Base-by-base conservation (phyloP, 2,888 invertebrate species). In the Drosophila percnosoma region DNA sequence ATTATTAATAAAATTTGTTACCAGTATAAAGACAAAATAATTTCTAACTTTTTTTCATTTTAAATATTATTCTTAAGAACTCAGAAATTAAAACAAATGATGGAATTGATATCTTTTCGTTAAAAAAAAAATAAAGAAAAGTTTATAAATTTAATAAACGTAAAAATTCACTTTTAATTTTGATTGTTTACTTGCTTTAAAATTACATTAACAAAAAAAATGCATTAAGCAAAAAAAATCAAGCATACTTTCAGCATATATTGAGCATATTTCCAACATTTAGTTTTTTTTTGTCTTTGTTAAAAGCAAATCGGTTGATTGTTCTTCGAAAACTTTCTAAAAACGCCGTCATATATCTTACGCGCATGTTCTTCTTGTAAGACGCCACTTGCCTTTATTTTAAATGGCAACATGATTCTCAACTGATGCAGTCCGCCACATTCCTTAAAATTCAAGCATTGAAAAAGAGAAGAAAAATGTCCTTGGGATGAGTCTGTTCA, bases 401-500 rank as follows among this genome's bases (percentile, higher is more conserved):
- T n/a, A n/a, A 29, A 40, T 40, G 18, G 13, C 38, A 55, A 13
- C 13, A 11, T 18, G 7, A n/a, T 54, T 54, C 36, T n/a, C 11
- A 13, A n/a, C n/a, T 15, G 13, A 10, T 57, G 40, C 15, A 29
- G 27, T 18, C 27, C 4, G 15, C 13, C 40, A 8, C n/a, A 40
- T 15, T 40, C 55, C 42, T 48, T 36, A 29, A 52, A 40, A n/a
- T 27, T 29, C 45, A n/a, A 45, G 49, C 51, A n/a, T 27, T 48
- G 65, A n/a, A 10, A 48, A 8, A 27, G 18, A 13, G 4, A 60
- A 60, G 34, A 27, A 51, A 54, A 55, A 40, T 49, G 40, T 11
- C 77, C 78, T 75, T 77, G 78, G 58, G 70, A 60, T 58, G 24
- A 53, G 74, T 51, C 52, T 48, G 64, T 71, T 62, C 27, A 62